Evolutionary conservation across 2,888 invertebrate species (phyloP).

Genomic region (Toxonevra muliebris): DNA sequence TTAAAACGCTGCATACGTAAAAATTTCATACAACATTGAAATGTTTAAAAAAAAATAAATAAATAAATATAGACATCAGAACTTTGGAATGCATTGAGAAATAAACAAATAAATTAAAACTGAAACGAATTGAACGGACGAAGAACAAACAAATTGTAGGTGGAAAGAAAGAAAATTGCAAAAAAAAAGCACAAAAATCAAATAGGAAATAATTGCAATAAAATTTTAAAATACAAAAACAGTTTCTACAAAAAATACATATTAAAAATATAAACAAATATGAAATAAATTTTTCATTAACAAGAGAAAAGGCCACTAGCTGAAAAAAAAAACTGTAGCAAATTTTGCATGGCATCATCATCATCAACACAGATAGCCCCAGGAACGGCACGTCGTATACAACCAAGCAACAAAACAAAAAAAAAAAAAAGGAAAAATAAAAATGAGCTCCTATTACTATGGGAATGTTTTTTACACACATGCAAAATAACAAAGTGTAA

Average conservation of each 20-base stretch:
- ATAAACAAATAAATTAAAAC: background rate
- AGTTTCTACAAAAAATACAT: background rate
- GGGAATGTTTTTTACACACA: too few relatives aligned
- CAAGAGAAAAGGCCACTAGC: background rate
- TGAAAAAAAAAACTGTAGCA: too few relatives aligned
- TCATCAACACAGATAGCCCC: too few relatives aligned
- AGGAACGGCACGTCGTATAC: too few relatives aligned
- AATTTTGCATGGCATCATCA: too few relatives aligned
- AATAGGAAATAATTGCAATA: conserved; percentile 1
- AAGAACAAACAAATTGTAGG: background rate
- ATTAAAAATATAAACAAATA: background rate
- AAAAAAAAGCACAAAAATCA: background rate
- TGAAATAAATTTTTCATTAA: background rate
- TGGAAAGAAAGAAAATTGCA: background rate
- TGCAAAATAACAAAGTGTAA: too few relatives aligned
- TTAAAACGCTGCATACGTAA: too few relatives aligned
- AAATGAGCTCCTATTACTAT: too few relatives aligned
- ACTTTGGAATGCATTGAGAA: background rate
- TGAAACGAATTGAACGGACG: background rate
- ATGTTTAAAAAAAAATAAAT: background rate
- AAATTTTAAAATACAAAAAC: background rate
- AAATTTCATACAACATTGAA: too few relatives aligned
- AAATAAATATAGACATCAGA: background rate
- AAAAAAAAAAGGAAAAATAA: too few relatives aligned
- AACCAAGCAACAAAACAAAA: too few relatives aligned